Evolutionary conservation across 2,797 vertebrate genomes (phyloP), one percentile per base, ranked within the genome.

Genomic region (Megaceryle alcyon): DNA sequence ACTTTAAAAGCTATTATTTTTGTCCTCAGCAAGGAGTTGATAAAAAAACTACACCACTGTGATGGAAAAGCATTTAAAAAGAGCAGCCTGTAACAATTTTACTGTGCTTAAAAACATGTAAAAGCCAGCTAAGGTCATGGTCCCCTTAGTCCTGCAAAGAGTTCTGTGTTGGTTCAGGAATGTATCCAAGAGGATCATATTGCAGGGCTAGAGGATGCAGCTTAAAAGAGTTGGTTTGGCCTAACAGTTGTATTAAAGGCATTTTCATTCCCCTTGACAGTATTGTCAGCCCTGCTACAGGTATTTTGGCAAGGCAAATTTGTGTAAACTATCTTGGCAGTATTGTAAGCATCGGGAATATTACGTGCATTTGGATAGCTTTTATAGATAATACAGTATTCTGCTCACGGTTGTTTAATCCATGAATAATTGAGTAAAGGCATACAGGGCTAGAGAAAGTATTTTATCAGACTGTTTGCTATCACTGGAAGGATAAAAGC

Each of bases 271-370:
- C 44, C 7, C 28, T 82, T 82, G 78, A n/a, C 39, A 68, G 59
- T 59, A 14, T 61, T 61, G 41, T 78, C 41, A 87, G 49, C 54
- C 91, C 61, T 87, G 79, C 79, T 82, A 70, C 65, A 92, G 86
- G 82, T 95, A 72, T 82, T 93, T 87, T 92, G 82, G 72, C 73
- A 78, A 90, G 29, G n/a, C 43, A 70, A 56, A n/a, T 88, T 72
- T 85, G 11, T 75, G 39, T 76, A 56, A 83, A 35, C 39, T 82
- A 1, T 61, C 57, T 35, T 89, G 82, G 54, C 57, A 65, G 41
- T 54, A 39, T 59, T 87, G 26, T 78, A 77, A 78, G 18, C 29
- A 31, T 84, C 33, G 46, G 75, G 41, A 77, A 46, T 82, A 51
- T 80, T 90, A 70, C 26, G 29, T 92, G 72, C 54, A 88, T 31